These are phyloP conservation scores for Drosophila prosaltans DNA, from an alignment of 1,140 invertebrate genomes.

Conservation along the genomic window DNA sequence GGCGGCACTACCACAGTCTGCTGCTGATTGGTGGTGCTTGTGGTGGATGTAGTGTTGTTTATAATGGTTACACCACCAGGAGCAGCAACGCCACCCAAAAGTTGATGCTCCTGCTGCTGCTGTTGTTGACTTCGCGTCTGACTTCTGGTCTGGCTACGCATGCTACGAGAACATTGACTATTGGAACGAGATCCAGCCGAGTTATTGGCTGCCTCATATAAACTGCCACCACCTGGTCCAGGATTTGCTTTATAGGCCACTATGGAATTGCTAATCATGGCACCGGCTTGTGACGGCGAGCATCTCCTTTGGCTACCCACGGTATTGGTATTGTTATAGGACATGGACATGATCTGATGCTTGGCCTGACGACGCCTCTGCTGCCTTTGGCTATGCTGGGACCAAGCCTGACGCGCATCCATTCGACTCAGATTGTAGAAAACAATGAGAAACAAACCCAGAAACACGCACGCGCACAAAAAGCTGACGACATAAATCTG, in stretches of 20 bases:
- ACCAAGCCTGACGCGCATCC: constrained; percentile 91
- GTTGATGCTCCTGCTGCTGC: constrained; percentile 34
- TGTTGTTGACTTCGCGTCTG: constrained; percentile 63
- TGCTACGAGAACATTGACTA: constrained; percentile 85
- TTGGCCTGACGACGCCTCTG: constrained; percentile 86
- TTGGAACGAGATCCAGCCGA: constrained; percentile 85
- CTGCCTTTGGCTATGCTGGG: constrained; percentile 80
- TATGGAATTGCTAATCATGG: constrained; percentile 68
- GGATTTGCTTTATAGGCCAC: constrained; percentile 71
- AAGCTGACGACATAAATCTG: constrained; percentile 89
- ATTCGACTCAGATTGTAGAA: constrained; percentile 93
- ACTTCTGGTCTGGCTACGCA: constrained; percentile 68
- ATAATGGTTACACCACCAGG: constrained; percentile 50
- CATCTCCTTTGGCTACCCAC: constrained; percentile 2
- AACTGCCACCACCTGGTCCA: constrained; percentile 31
- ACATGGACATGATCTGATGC: constrained; percentile 34
- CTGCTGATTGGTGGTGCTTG: constrained; percentile 57
- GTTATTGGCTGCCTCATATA: constrained; percentile 80
- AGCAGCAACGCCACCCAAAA: background rate
- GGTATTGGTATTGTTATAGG: constrained; percentile 60
- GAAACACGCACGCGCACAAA: constrained; percentile 87
- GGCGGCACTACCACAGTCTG: constrained; percentile 83
- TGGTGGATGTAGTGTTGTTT: constrained; percentile 55
- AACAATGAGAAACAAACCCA: constrained; percentile 92
- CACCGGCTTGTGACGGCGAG: constrained; percentile 17